Evolutionary conservation across 2,888 invertebrate genomes (phyloP), one percentile per base, ranked within the genome.

Genomic region (Perithous albicinctus): DNA sequence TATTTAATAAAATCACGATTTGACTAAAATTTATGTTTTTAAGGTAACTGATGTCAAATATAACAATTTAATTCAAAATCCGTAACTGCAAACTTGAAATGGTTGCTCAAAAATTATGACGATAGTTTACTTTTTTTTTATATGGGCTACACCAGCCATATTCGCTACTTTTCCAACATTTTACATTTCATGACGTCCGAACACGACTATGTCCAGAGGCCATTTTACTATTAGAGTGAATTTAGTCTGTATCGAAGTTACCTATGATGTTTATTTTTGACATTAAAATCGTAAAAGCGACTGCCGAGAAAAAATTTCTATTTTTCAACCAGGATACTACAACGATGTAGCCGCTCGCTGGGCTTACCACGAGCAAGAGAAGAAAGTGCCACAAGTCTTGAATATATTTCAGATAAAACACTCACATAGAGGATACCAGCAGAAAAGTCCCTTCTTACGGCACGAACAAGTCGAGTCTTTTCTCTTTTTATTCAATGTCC

Each of bases 371-470:
- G 41, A 54, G 35, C 4, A 26, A 26, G 54, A n/a, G n/a, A n/a
- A n/a, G 61, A 29, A 54, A 51, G 51, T 10, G n/a, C 63, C 54
- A 10, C 51, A 23, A 41, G 74, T 15, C 38, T 32, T 41, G 74
- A 74, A 74, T 64, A 64, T 74, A 74, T 54, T 51, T 54, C n/a
- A 15, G 43, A 74, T 54, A 51, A 54, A 43, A 26, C 54, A 51
- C 18, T n/a, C 63, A n/a, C 23, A 29, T 29, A 41, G 12, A 29
- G 8, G 38, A 48, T 64, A 38, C n/a, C n/a, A n/a, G 41, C 26
- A 35, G 41, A 66, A 29, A 54, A 66, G 54, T 64, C 29, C 41
- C 10, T n/a, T 26, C 35, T 54, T 66, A 73, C 48, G 48, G 8
- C 64, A 18, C n/a, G 29, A 41, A 75, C 26, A 43, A 59, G 18